Percentiles rank a stretch among this genome's conserved stretches.
These are phyloP conservation scores for Lepidurus apus DNA, from an alignment of 1,140 invertebrate genomes.

Conservation along the genomic window DNA sequence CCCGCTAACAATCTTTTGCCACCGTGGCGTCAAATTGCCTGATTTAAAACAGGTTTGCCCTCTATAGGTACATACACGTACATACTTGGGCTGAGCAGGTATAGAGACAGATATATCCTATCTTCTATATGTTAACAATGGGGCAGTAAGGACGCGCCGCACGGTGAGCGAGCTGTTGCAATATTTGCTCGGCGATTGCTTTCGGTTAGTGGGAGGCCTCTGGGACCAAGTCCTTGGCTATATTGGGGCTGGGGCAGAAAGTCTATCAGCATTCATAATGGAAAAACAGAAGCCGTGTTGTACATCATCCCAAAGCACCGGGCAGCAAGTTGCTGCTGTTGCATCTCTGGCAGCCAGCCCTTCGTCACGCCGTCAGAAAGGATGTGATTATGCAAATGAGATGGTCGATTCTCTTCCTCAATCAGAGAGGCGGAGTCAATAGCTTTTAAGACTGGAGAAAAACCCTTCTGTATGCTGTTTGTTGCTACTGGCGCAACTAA, in stretches of 20 bases:
- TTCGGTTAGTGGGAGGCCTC: constrained; percentile 17
- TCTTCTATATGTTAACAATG: background rate
- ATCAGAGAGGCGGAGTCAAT: constrained; percentile 18
- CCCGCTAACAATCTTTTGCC: background rate
- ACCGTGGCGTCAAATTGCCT: constrained; percentile 13
- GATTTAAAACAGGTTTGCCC: background rate
- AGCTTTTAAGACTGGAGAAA: background rate
- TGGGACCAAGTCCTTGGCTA: background rate
- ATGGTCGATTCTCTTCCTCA: constrained; percentile 7
- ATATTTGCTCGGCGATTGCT: constrained; percentile 7
- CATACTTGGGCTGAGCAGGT: background rate
- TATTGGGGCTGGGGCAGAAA: constrained; percentile 16
- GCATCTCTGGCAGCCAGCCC: background rate
- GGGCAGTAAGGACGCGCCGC: background rate
- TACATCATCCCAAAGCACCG: background rate
- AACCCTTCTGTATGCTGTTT: background rate
- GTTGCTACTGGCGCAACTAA: background rate
- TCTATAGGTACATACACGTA: background rate
- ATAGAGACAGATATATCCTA: background rate
- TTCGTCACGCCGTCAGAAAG: constrained; percentile 20
- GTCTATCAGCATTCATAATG: constrained; percentile 22
- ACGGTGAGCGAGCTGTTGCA: constrained; percentile 17
- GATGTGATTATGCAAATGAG: constrained; percentile 19
- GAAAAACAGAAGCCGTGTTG: constrained; percentile 15
- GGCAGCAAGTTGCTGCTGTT: background rate